Base-by-base conservation (phyloP, 2,113 vertebrate species). In the Mugil cephalus region DNA sequence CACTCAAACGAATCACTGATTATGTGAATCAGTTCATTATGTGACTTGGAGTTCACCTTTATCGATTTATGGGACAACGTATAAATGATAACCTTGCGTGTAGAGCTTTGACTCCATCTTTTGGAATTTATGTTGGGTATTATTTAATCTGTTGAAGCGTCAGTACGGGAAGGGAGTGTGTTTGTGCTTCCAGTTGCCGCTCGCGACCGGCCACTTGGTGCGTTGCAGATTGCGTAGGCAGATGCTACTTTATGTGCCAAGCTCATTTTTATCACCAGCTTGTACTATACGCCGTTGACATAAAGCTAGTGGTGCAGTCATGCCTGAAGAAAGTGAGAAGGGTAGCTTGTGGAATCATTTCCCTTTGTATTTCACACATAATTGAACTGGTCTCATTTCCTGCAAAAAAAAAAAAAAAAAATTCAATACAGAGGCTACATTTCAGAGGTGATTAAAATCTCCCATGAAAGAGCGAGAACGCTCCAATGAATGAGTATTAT, bases 231-330 rank as follows among this genome's bases (percentile, higher is more conserved):
- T 85, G 91, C 38, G 84, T 82, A 84, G 89, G 90, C 90, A 91
- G 89, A 89, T 91, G 90, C 83, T 80, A 80, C 84, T 92, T 93
- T 88, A 91, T 87, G 80, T 54, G 55, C 78, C 52, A 8, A 72
- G 66, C 80, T 91, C 77, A 40, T 85, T 91, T 88, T 90, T 90
- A 91, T 90, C 81, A 71, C 85, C 53, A 46, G 67, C 65, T 67
- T 85, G 77, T 76, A 80, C 76, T 69, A 62, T 79, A 85, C 75
- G 75, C 65, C 58, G 62, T 76, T 77, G 74, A 86, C 81, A 90
- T 88, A 77, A 90, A 92, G 71, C 84, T 67, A 89, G 72, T 17
- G 62, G 79, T 82, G 87, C 81, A 83, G 80, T 89, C 87, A 91
- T 86, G 79, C 84, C 80, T 87, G 80, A 72, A 88, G 61, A 78